These are phyloP conservation scores for Antrozous pallidus DNA, from an alignment of 2,797 vertebrate species.

Conservation along the genomic window DNA sequence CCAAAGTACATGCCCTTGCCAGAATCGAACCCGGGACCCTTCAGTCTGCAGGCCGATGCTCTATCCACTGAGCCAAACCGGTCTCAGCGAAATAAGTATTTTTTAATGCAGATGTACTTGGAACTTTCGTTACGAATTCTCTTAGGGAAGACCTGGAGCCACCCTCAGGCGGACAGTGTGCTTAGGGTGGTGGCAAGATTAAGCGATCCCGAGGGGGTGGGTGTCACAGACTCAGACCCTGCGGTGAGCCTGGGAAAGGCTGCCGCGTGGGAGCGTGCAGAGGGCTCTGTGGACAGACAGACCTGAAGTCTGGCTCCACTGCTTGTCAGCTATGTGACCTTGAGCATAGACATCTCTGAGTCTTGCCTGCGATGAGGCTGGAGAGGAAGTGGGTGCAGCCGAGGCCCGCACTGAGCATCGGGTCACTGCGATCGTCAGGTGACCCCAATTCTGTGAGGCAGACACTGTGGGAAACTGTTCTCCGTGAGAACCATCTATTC, in stretches of 20 bases:
- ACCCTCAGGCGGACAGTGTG: neutral
- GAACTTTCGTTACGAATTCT: neutral
- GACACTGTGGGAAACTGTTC: neutral
- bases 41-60: too few species aligned
- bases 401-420: accelerated
- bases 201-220: neutral
- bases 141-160: neutral
- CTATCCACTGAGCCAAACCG: too few species aligned
- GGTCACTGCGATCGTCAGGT: neutral
- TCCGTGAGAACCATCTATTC: neutral
- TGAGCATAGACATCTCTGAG: neutral
- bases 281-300: neutral
- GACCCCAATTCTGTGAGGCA: neutral
- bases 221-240: neutral
- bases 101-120: neutral
- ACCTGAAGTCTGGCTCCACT: neutral
- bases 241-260: neutral
- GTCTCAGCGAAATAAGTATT: neutral
- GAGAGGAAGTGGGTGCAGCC: neutral
- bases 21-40: too few species aligned
- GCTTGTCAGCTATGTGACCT: neutral
- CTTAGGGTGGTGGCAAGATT: neutral
- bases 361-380: neutral
- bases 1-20: too few species aligned
- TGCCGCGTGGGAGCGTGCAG: neutral